These are phyloP conservation scores for Notothenia coriiceps DNA, from an alignment of 2,113 vertebrate species.

Conservation along the genomic window DNA sequence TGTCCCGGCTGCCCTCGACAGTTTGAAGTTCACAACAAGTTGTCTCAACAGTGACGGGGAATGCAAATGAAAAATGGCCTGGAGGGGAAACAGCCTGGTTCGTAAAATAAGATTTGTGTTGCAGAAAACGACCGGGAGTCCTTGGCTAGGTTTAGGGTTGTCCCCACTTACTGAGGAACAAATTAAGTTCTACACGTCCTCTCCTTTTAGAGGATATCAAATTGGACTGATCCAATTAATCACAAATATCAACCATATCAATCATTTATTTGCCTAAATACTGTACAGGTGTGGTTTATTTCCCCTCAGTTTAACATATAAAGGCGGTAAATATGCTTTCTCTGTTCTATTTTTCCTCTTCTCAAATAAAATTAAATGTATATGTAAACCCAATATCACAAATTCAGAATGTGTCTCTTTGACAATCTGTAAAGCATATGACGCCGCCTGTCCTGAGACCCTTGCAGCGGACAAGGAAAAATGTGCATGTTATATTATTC, in stretches of 20 bases:
- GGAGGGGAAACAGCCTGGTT: constrained; percentile 5
- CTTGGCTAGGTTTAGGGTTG: neutral
- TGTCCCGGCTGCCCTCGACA: neutral
- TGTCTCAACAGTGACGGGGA: neutral
- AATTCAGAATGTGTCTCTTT: too few relatives aligned
- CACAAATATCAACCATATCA: neutral
- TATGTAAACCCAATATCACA: too few relatives aligned
- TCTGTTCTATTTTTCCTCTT: constrained; percentile 21
- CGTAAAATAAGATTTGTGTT: constrained; percentile 43
- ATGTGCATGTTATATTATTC: constrained; percentile 51
- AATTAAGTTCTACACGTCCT: constrained; percentile 6
- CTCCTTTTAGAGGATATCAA: neutral
- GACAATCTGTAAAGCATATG: too few relatives aligned
- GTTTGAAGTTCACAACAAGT: constrained; percentile 12
- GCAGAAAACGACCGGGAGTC: neutral
- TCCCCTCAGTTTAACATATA: neutral
- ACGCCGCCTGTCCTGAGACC: too few relatives aligned
- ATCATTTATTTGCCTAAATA: constrained; percentile 12
- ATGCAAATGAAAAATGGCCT: constrained; percentile 40
- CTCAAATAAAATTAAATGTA: neutral
- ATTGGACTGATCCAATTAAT: neutral
- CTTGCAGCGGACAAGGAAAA: too few relatives aligned
- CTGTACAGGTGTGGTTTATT: neutral
- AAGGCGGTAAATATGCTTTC: constrained; percentile 29
- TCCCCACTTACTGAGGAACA: neutral